These are phyloP conservation scores for Rhopalosiphum nymphaeae DNA, from an alignment of 2,888 invertebrate genomes.

Conservation along the genomic window DNA sequence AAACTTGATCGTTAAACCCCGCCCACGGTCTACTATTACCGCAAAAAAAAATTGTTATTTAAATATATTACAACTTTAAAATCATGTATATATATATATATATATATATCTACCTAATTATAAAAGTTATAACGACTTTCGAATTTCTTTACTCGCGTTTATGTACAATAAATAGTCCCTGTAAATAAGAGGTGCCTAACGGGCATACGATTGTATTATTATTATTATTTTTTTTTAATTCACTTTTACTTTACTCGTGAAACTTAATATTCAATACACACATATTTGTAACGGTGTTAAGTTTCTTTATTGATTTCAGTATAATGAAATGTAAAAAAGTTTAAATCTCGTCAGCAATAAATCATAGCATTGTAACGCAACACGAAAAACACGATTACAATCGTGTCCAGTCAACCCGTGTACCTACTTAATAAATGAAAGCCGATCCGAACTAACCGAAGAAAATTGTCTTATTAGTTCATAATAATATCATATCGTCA, in stretches of 20 bases:
- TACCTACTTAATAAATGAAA: background rate
- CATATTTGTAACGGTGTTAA: background rate
- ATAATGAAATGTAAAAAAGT: background rate
- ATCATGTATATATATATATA: background rate
- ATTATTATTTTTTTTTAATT: background rate
- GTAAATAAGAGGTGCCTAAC: too few relatives aligned
- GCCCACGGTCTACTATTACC: too few relatives aligned
- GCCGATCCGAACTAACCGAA: background rate
- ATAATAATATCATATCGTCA: background rate
- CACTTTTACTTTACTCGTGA: background rate
- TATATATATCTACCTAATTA: too few relatives aligned
- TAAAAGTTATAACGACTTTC: background rate
- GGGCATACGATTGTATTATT: too few relatives aligned
- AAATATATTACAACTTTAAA: background rate
- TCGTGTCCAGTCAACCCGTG: background rate
- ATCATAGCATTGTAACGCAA: background rate
- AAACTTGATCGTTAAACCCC: background rate
- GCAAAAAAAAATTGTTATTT: background rate
- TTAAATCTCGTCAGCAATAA: background rate
- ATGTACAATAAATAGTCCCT: too few relatives aligned
- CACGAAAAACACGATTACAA: background rate
- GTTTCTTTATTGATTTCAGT: background rate
- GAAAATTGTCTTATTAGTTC: background rate
- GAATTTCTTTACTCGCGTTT: too few relatives aligned
- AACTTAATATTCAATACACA: background rate